Percentiles rank a stretch among this genome's conserved stretches.
Conservation (phyloP, 1,140 invertebrate genomes). For the Pseudomyrmex dendroicus region DNA sequence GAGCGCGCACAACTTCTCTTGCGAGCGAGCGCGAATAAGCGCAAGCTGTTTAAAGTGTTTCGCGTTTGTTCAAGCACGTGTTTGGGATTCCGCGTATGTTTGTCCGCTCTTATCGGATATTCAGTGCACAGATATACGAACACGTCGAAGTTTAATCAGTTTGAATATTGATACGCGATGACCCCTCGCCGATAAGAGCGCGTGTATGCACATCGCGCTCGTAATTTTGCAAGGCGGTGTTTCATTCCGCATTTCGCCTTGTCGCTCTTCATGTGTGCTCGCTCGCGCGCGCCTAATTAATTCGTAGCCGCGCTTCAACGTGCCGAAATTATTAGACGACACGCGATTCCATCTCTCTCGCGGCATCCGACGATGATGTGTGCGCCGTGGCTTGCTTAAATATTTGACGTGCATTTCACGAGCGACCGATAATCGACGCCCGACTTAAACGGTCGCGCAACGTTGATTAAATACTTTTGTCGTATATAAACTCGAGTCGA, state of each 20-base stretch:
- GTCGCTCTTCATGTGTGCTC: neutral
- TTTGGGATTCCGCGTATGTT: constrained; percentile 35
- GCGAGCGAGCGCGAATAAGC: constrained; percentile 16
- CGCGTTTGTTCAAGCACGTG: constrained; percentile 37
- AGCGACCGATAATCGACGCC: constrained; percentile 34
- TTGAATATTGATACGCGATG: constrained; percentile 54
- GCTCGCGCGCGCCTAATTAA: constrained; percentile 28
- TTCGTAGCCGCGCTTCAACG: constrained; percentile 35
- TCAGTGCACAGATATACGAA: neutral
- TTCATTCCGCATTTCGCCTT: neutral
- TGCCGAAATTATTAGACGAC: constrained; percentile 34
- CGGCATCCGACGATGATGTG: constrained; percentile 16
- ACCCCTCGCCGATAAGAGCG: constrained; percentile 34
- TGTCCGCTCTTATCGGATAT: constrained; percentile 63
- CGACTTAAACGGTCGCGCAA: neutral
- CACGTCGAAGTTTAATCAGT: constrained; percentile 59
- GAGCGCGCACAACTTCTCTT: constrained; percentile 26
- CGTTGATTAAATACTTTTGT: constrained; percentile 2
- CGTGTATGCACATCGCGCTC: neutral
- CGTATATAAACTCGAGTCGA: neutral
- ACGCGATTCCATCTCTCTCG: constrained; percentile 7
- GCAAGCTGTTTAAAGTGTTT: constrained; percentile 26
- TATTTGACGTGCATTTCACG: constrained; percentile 30
- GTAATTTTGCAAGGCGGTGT: neutral
- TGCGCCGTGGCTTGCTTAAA: constrained; percentile 38